Base-by-base conservation (phyloP, 2,888 invertebrate species). In the Diadegma fenestrale region DNA sequence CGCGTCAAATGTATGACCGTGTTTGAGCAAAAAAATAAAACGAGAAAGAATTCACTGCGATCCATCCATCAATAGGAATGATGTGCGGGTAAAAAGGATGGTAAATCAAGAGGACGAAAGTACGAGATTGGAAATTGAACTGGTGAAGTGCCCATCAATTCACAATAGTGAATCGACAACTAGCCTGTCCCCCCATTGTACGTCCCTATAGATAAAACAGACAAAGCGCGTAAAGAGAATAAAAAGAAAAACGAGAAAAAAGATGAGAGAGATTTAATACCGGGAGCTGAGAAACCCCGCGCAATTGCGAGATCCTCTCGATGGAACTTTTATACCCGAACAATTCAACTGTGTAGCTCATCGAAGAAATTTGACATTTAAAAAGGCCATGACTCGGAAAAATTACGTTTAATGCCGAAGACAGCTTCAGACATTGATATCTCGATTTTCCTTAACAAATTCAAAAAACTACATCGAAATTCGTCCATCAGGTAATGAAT, bases 141-240 rank as follows among this genome's bases (percentile, higher is more conserved):
- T 64, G 64, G 66, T 26, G 58, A 77, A 75, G n/a, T 30, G 6
- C 19, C 19, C 75, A 80, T 80, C 58, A 71, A 80, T 75, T 51
- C 54, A 69, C 76, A 71, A 84, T 76, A 72, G 41, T 41, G 58
- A 80, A 77, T 72, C 45, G 66, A 58, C 64, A 48, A 72, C 12
- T 48, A 61, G 79, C 48, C 61, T 48, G 33, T 71, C 5, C 58
- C 4, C 5, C 58, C 4, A 58, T 78, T 69, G 43, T 54, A 68
- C 41, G 30, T 54, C 41, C 22, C 19, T 54, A n/a, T n/a, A n/a
- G 37, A 33, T 58, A 41, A 76, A 64, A 72, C 54, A 19, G 72
- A 72, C 37, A 14, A 72, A 43, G 33, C 37, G 19, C 14, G 75
- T 17, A 64, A 64, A 14, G 51, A 54, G 71, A 37, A 33, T 33